These are phyloP conservation scores for Palythoa heliodiscus DNA, from an alignment of 92 coral and sea anemone species.

Conservation along the genomic window DNA sequence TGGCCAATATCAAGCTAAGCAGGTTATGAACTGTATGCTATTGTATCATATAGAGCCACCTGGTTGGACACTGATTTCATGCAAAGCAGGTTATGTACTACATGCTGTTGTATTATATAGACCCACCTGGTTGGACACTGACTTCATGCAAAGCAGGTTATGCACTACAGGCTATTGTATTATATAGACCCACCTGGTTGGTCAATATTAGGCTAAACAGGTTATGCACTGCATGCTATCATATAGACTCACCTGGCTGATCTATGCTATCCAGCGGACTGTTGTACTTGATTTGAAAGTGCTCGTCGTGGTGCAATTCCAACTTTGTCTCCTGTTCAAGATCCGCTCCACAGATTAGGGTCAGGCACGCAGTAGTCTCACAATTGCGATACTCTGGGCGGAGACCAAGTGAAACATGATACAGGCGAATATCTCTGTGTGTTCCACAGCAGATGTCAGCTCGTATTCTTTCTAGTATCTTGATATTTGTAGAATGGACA, in stretches of 20 bases:
- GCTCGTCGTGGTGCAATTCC: constrained; percentile 23
- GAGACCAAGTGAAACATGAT: constrained; percentile 4
- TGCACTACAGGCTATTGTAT: too few relatives aligned
- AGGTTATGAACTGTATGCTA: not conserved
- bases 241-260: too few relatives aligned
- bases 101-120: too few relatives aligned
- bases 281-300: constrained; percentile 13
- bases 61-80: not conserved
- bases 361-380: not conserved
- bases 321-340: not conserved
- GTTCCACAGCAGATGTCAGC: not conserved
- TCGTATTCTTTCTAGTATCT: not conserved
- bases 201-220: too few relatives aligned
- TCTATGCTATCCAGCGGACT: not conserved
- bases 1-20: too few relatives aligned
- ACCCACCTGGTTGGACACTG: too few relatives aligned
- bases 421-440: not conserved
- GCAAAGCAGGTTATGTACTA: too few relatives aligned
- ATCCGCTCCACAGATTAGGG: not conserved
- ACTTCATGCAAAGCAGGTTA: too few relatives aligned
- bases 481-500: constrained; percentile 9
- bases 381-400: not conserved
- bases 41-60: not conserved
- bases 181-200: too few relatives aligned
- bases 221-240: too few relatives aligned